A percentile compares a stretch with the other conserved stretches of the same genome.
Conservation (phyloP, 37 sponge, comb jelly and placozoan species). For the Axinella damicornis region DNA sequence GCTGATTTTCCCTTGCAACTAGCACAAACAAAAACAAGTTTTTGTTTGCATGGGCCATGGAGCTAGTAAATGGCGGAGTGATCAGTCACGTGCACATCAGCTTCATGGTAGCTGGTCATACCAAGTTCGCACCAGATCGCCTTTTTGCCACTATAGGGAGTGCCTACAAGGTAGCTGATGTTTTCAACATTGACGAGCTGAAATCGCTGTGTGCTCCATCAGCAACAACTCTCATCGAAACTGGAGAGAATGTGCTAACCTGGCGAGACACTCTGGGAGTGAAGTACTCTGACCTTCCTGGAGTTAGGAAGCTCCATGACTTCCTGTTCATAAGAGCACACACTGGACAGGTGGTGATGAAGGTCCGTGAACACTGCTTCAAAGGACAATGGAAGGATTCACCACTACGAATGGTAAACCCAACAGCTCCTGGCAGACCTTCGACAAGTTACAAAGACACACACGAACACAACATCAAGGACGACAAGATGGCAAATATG, state of each 20-base stretch:
- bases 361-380: slow-evolving; percentile 21
- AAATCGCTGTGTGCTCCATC: neutral
- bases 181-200: slow-evolving; percentile 38
- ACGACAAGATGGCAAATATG: slow-evolving; percentile 12
- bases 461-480: neutral
- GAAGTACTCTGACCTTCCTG: slow-evolving; percentile 44
- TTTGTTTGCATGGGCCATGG: slow-evolving; percentile 49
- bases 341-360: slow-evolving; percentile 20
- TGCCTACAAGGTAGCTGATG: slow-evolving; percentile 27
- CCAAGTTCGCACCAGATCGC: slow-evolving; percentile 70
- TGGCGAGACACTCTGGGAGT: slow-evolving; percentile 25
- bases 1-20: no score
- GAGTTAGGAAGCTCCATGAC: slow-evolving; percentile 44
- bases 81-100: slow-evolving; percentile 22
- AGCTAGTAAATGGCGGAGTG: slow-evolving; percentile 4
- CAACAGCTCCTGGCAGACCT: neutral
- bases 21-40: slow-evolving; percentile 54
- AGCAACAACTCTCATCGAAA: slow-evolving; percentile 3
- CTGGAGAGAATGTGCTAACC: slow-evolving; percentile 1
- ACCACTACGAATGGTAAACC: no score
- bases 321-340: slow-evolving; percentile 5
- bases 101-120: slow-evolving; percentile 62
- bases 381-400: slow-evolving; percentile 6
- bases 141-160: slow-evolving; percentile 29
- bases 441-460: neutral